These are phyloP conservation scores for Chloroceryle aenea DNA, from an alignment of 2,113 vertebrate genomes.

Conservation along the genomic window DNA sequence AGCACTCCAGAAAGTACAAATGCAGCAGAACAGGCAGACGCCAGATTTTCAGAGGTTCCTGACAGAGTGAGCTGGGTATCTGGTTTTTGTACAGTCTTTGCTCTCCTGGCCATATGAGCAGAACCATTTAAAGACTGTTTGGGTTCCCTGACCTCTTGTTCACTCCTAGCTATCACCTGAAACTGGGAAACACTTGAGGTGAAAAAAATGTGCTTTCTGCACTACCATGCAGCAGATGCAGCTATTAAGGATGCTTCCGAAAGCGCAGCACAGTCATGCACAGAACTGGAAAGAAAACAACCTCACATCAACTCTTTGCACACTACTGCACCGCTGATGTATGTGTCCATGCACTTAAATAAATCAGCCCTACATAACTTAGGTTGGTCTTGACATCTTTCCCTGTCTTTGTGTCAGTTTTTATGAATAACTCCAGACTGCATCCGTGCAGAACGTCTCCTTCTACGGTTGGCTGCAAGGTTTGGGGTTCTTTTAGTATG, in stretches of 20 bases:
- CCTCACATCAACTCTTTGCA: not conserved
- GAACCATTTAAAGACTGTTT: constrained; percentile 66
- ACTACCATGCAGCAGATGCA: constrained; percentile 2
- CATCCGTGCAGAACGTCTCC: not conserved
- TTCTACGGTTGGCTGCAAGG: not conserved
- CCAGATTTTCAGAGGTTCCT: constrained; percentile 73
- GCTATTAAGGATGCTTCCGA: not conserved
- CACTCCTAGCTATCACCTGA: constrained; percentile 81
- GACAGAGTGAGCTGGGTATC: constrained; percentile 70
- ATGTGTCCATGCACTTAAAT: not conserved
- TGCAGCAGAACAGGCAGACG: constrained; percentile 82
- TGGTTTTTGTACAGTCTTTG: constrained; percentile 71
- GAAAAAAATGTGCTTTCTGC: constrained; percentile 57
- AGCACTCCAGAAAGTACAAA: constrained; percentile 88
- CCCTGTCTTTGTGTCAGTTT: not conserved
- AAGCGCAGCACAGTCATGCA: not conserved
- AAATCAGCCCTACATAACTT: not conserved
- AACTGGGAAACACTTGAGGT: constrained; percentile 80
- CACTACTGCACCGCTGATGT: not conserved
- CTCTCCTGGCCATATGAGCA: constrained; percentile 72
- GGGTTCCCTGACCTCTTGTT: constrained; percentile 78
- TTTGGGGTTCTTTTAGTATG: not conserved
- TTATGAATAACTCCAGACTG: not conserved
- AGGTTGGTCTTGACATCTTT: not conserved
- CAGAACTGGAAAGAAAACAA: not conserved